Conservation (phyloP, 2,888 invertebrate species). For the Rhimphoctona megacephalus region DNA sequence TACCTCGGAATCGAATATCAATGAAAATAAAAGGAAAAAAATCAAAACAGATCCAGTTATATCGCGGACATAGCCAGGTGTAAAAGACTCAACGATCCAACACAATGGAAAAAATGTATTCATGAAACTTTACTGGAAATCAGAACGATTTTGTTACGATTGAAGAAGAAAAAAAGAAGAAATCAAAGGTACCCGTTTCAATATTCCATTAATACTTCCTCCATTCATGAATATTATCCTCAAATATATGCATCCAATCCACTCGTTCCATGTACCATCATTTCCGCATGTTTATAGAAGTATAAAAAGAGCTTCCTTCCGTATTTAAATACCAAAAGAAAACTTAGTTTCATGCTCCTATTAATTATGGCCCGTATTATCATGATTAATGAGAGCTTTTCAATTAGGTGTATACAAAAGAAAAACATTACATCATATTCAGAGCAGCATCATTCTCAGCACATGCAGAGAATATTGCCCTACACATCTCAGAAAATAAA, state of each 20-base stretch:
- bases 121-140: slow-evolving; percentile 53
- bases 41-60: background rate
- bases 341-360: background rate
- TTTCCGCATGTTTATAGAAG: slow-evolving; percentile 17
- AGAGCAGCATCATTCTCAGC: too few species aligned
- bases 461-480: background rate
- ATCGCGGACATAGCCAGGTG: slow-evolving; percentile 2
- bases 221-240: slow-evolving; percentile 32
- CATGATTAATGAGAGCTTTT: background rate
- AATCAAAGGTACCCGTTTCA: slow-evolving; percentile 3
- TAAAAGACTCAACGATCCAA: slow-evolving; percentile 18
- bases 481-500: background rate
- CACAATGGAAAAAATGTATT: slow-evolving; percentile 51
- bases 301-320: slow-evolving; percentile 3
- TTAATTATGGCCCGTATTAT: background rate
- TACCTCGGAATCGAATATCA: slow-evolving; percentile 45
- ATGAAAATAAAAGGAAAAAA: slow-evolving; percentile 22
- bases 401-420: background rate
- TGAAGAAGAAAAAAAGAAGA: background rate
- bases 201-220: slow-evolving; percentile 45
- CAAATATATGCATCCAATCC: slow-evolving; percentile 28
- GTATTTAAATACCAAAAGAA: background rate
- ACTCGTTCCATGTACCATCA: background rate
- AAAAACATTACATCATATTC: background rate
- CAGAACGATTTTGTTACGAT: slow-evolving; percentile 40